Conservation (phyloP, 2,113 vertebrate genomes). For the Hymenochirus boettgeri region DNA sequence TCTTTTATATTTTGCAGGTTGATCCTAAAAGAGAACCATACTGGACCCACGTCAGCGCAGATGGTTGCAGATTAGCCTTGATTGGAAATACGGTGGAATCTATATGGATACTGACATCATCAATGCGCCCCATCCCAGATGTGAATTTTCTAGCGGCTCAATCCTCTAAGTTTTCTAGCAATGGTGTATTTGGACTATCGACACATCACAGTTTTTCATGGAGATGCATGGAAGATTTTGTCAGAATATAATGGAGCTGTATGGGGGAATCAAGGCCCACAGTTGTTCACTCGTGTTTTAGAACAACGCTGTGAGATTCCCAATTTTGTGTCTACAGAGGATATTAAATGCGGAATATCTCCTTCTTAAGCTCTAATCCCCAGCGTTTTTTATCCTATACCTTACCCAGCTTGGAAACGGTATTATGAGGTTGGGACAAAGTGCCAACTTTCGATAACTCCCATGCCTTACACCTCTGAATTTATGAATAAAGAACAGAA, state of each 20-base stretch:
- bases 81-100: constrained; percentile 68
- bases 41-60: constrained; percentile 63
- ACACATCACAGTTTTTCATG: constrained; percentile 61
- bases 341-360: constrained; percentile 61
- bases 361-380: constrained; percentile 45
- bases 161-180: constrained; percentile 57
- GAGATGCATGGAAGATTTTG: constrained; percentile 69
- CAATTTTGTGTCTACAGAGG: constrained; percentile 50
- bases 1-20: no score
- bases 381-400: constrained; percentile 69
- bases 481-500: constrained; percentile 61
- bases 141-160: constrained; percentile 62
- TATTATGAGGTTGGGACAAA: constrained; percentile 62
- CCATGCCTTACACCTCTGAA: constrained; percentile 64
- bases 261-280: constrained; percentile 68
- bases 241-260: constrained; percentile 63
- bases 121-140: constrained; percentile 59
- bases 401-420: constrained; percentile 50
- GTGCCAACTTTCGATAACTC: constrained; percentile 57
- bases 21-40: constrained; percentile 51
- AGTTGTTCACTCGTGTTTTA: constrained; percentile 63
- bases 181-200: constrained; percentile 65
- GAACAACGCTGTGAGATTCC: constrained; percentile 55
- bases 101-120: constrained; percentile 71
- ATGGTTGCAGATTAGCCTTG: constrained; percentile 63